Evolutionary conservation across 2,797 vertebrate species (phyloP).

Genomic region (Muscicapa comitata): DNA sequence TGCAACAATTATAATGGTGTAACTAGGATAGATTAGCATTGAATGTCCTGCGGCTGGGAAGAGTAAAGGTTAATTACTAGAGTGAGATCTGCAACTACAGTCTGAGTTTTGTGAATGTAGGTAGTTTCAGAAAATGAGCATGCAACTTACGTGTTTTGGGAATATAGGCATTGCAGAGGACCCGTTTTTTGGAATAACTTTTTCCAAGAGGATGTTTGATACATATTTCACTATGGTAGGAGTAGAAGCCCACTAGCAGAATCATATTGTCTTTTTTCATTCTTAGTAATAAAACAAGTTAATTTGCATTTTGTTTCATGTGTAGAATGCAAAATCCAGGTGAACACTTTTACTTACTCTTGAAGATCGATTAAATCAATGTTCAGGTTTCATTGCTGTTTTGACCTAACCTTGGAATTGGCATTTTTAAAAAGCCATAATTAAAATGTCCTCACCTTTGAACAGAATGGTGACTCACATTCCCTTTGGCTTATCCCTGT

Average conservation of each 20-base stretch:
- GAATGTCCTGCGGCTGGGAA: background rate
- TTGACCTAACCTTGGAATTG: background rate
- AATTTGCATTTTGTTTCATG: background rate
- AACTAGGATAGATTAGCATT: background rate
- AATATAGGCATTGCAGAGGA: background rate
- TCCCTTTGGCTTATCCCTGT: background rate
- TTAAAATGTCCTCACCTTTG: background rate
- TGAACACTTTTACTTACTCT: background rate
- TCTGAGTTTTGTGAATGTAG: background rate
- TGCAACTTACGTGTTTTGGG: background rate
- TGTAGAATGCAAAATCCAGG: background rate
- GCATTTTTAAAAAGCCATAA: background rate
- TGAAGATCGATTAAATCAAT: background rate
- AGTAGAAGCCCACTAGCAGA: background rate
- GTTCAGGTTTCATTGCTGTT: background rate
- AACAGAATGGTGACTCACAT: background rate
- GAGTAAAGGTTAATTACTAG: background rate
- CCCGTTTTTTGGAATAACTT: background rate
- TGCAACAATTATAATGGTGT: background rate
- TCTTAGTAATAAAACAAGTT: background rate
- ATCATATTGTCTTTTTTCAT: background rate
- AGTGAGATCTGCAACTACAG: background rate
- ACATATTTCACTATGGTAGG: background rate
- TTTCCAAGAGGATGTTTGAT: background rate
- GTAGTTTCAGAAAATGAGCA: background rate